phyloP scores from a whole-genome alignment of 1,140 invertebrate species.

The Anastrepha ludens region DNA sequence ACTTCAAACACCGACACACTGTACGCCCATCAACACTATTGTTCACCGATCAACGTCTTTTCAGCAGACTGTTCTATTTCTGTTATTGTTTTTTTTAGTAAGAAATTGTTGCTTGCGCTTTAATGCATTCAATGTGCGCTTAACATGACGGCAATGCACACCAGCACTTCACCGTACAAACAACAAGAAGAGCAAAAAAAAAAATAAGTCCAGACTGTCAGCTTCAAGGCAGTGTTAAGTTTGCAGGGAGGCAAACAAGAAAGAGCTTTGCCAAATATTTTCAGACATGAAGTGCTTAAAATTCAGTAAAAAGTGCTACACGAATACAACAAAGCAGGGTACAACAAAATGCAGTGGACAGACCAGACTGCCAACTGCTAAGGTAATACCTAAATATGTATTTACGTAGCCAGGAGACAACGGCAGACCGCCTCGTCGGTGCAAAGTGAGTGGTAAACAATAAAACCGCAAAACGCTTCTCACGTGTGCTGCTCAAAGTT shows the following conservation, averaged over 20 bases:
- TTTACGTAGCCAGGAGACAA: neutral
- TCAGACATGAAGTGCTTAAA: constrained; percentile 47
- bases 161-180: neutral
- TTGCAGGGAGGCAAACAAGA: neutral
- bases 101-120: constrained; percentile 14
- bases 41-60: constrained; percentile 29
- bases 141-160: constrained; percentile 23
- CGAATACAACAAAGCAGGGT: neutral
- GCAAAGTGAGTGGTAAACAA: constrained; percentile 37
- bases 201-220: neutral
- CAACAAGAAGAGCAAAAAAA: neutral
- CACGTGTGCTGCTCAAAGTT: neutral
- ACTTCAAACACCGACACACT: neutral
- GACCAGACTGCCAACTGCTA: neutral
- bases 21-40: constrained; percentile 2
- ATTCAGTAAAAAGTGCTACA: constrained; percentile 12
- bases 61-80: constrained; percentile 39
- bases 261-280: constrained; percentile 47
- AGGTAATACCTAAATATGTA: neutral
- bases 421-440: neutral
- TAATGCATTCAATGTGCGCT: constrained; percentile 48
- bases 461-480: constrained; percentile 26
- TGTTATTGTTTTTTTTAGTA: constrained; percentile 11
- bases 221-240: neutral
- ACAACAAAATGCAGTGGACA: neutral